Percentiles rank a stretch among this genome's conserved stretches.
Evolutionary conservation across 2,113 vertebrate species (phyloP).

Genomic region (Psittacula cyanocephala): DNA sequence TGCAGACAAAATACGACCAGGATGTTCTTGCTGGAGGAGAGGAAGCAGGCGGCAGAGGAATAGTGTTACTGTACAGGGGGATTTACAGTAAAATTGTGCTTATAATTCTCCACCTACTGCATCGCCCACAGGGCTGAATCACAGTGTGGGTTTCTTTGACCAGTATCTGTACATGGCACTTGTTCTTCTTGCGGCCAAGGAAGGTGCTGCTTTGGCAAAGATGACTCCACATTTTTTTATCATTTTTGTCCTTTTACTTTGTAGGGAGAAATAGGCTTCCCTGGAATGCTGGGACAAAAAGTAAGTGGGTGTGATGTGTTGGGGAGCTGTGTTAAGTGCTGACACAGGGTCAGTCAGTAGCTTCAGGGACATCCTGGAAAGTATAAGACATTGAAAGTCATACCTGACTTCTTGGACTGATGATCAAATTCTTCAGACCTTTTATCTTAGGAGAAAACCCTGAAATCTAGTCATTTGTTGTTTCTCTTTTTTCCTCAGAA

Average conservation of each 20-base stretch:
- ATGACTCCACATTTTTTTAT: neutral
- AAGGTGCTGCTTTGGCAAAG: neutral
- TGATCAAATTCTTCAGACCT: neutral
- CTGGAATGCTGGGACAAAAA: constrained; percentile 98
- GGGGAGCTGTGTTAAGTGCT: neutral
- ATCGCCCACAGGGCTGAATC: neutral
- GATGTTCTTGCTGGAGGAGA: neutral
- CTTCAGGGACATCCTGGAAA: neutral
- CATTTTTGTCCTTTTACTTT: constrained; percentile 38
- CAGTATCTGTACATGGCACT: accelerated
- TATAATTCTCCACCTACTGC: neutral
- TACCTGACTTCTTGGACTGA: neutral
- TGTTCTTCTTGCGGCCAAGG: neutral
- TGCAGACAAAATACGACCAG: accelerated
- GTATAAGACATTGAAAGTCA: neutral
- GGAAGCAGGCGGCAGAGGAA: neutral
- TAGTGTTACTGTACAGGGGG: neutral
- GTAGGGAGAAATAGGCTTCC: constrained; percentile 90
- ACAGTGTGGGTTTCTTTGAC: neutral
- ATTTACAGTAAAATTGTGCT: neutral
- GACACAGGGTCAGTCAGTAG: neutral
- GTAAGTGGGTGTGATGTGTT: constrained; percentile 64
- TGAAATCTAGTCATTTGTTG: neutral
- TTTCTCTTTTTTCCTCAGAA: neutral
- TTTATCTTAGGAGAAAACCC: neutral